Base-by-base conservation (phyloP, 2,888 invertebrate species). In the Drosophila lutescens region DNA sequence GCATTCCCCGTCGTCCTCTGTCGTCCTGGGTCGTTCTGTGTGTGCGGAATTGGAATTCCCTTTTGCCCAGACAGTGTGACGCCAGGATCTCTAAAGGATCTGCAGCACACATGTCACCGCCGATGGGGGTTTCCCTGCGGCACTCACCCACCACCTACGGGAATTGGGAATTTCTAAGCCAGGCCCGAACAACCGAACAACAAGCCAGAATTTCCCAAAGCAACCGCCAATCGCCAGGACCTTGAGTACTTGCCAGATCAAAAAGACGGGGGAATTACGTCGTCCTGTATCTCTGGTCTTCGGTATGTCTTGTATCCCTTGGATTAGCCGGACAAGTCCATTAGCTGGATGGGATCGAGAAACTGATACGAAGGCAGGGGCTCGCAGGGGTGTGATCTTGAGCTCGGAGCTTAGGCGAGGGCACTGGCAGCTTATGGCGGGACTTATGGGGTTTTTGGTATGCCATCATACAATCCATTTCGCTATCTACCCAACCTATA, bases 1-100 rank as follows among this genome's bases (percentile, higher is more conserved):
- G 78, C 84, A 85, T 84, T 80, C 80, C 79, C 86, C 73, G 85
- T 49, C 44, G 47, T 53, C 55, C 50, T 23, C 2, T 23, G 23
- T 62, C 20, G 20, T 20, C 20, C 20, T 20, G 20, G 1, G 85
- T 49, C 44, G 47, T 53, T 54, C 50, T 26, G 26, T 26, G 26
- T 63, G 58, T 65, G 55, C 26, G 90, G 89, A 83, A 88, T 86
- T 90, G 90, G 89, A 83, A 89, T 86, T 90, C 83, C 87, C 87
- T 80, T 71, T 30, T 8, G 40, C 58, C 67, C 77, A 87, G 87
- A 87, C 86, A 74, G 70, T 74, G 57, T 76, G 87, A 77, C 88
- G 84, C 79, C 89, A 38, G 40, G 26, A 38, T 26, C 46, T 38
- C 46, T 44, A 13, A 13, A n/a, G 23, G 30, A 20, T 88, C 86